A percentile compares a stretch with the other conserved stretches of the same genome.
These are phyloP conservation scores for Tetheella fluctuosa DNA, from an alignment of 2,888 invertebrate genomes.

Conservation along the genomic window DNA sequence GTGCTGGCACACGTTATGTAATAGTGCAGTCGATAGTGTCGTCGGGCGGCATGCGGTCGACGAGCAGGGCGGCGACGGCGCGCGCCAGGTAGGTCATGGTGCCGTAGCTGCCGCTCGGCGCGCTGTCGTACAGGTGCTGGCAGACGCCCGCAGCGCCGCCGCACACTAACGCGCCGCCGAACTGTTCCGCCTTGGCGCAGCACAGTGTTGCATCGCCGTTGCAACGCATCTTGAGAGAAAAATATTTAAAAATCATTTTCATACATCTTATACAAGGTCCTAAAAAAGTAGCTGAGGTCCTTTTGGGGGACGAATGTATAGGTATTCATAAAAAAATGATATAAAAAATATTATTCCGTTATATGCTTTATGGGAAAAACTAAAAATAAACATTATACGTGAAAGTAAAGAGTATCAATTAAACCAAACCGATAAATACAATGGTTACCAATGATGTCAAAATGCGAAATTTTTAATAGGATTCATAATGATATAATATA, in stretches of 20 bases:
- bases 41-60: conserved; percentile 89
- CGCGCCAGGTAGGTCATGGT: conserved; percentile 98
- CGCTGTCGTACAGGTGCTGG: conserved; percentile 98
- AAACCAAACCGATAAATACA: too few relatives aligned
- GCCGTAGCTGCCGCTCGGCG: conserved; percentile 98
- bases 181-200: conserved; percentile 88
- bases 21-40: conserved; percentile 93
- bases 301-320: too few relatives aligned
- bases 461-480: too few relatives aligned
- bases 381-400: too few relatives aligned
- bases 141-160: conserved; percentile 98
- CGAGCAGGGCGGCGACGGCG: conserved; percentile 89
- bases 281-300: too few relatives aligned
- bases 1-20: conserved; percentile 65
- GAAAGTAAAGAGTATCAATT: too few relatives aligned
- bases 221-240: conserved; percentile 93
- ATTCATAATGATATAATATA: too few relatives aligned
- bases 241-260: neutral
- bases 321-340: too few relatives aligned
- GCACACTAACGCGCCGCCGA: conserved; percentile 88
- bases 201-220: conserved; percentile 97
- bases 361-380: too few relatives aligned
- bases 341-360: too few relatives aligned
- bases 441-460: too few relatives aligned
- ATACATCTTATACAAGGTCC: too few relatives aligned